These are phyloP conservation scores for Xiphias gladius DNA, from an alignment of 2,113 vertebrate species.

Conservation along the genomic window DNA sequence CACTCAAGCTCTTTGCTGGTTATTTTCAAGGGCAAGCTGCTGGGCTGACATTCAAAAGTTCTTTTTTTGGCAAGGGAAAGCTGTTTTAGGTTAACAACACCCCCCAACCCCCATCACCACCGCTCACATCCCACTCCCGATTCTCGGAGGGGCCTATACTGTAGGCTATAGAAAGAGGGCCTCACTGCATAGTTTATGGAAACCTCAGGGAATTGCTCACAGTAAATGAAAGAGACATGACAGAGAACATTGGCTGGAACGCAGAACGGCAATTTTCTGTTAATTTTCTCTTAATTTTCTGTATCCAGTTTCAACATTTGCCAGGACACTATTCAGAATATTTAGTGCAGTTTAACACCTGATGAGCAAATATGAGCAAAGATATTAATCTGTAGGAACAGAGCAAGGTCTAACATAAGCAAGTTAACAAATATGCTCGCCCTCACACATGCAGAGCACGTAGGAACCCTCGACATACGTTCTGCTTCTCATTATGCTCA, in stretches of 20 bases:
- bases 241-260: conserved; percentile 25
- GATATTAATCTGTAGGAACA: conserved; percentile 7
- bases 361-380: conserved; percentile 20
- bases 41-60: conserved; percentile 64
- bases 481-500: conserved; percentile 70
- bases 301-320: conserved; percentile 13
- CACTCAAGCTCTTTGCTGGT: conserved; percentile 35
- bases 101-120: not conserved
- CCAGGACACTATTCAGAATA: not conserved
- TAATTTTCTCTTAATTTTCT: too few species aligned
- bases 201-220: conserved; percentile 44
- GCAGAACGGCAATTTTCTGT: conserved; percentile 5
- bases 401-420: conserved; percentile 4
- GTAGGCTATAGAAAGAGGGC: conserved; percentile 67
- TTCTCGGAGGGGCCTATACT: conserved; percentile 58
- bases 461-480: conserved; percentile 61
- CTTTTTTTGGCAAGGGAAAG: conserved; percentile 59
- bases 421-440: conserved; percentile 34
- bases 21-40: conserved; percentile 51
- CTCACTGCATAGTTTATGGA: conserved; percentile 61
- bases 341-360: conserved; percentile 13
- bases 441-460: conserved; percentile 65
- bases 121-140: conserved; percentile 22
- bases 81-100: conserved; percentile 70
- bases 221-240: conserved; percentile 41